Base-by-base conservation (phyloP, 2,888 invertebrate species). In the Macaria liturata region DNA sequence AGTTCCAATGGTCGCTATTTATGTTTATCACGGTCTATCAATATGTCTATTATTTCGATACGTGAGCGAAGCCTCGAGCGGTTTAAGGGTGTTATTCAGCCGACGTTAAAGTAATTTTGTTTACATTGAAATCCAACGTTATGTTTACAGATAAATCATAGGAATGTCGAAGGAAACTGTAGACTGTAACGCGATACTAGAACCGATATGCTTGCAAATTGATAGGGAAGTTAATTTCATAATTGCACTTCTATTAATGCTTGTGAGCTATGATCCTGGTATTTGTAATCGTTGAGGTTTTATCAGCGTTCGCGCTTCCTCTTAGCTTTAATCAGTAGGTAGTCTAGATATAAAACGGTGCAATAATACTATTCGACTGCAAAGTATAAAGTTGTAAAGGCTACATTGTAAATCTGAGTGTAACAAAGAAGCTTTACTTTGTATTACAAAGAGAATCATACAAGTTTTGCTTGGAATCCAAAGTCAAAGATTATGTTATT, bases 41-140 rank as follows among this genome's bases (percentile, higher is more conserved):
- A 83, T 81, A 76, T 75, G 76, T 80, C 76, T 76, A 80, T 80
- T 82, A 84, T 80, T 72, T 74, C 76, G 71, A 70, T 70, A 74
- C 75, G 74, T 77, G 72, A 74, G 72, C 66, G 70, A 66, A 67
- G 81, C 84, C 77, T 54, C 67, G 57, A 76, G 85, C 81, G 52
- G 65, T 65, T 60, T 67, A 72, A 77, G 79, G 76, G 76, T 78
- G 78, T 77, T 75, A 80, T 81, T 84, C 74, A 64, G 67, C 62
- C 55, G 63, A 66, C 67, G 70, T 70, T 70, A 69, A 76, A 70
- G 73, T 75, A 76, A 75, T 78, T 78, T 81, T 80, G 76, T 81
- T 80, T 78, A 75, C 76, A 75, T 76, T 76, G 73, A 72, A 76
- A 78, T 79, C 73, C 57, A 60, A 64, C 54, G 68, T 71, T 68